Percentiles rank a stretch among this genome's conserved stretches.
Evolutionary conservation across 1,140 invertebrate genomes (phyloP).

Genomic region (Oreohelix idahoensis): DNA sequence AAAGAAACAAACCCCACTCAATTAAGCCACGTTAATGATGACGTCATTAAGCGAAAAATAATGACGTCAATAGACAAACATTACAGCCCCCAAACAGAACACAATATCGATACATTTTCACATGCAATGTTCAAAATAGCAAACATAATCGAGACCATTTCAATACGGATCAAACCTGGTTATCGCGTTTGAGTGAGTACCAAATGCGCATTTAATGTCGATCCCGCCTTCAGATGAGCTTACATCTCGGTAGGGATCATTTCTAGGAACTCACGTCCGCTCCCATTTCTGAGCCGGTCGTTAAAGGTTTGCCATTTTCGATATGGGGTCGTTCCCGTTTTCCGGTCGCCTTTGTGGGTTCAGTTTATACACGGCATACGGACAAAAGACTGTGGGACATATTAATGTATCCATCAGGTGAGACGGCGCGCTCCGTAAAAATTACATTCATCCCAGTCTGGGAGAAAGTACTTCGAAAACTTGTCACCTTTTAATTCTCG

Average conservation of each 20-base stretch:
- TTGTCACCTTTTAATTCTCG: neutral
- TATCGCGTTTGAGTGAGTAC: neutral
- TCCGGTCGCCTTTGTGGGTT: neutral
- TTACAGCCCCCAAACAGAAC: neutral
- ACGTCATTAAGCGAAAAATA: conserved; percentile 5
- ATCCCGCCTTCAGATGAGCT: neutral
- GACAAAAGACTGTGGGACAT: neutral
- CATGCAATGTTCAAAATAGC: neutral
- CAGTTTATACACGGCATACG: neutral
- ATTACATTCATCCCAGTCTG: neutral
- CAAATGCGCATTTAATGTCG: conserved; percentile 15
- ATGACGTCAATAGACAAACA: neutral
- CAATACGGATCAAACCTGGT: neutral
- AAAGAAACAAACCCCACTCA: neutral
- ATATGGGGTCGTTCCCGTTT: neutral
- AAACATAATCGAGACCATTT: neutral
- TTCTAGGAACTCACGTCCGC: neutral
- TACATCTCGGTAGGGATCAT: neutral
- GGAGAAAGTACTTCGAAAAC: neutral
- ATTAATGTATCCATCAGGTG: conserved; percentile 6
- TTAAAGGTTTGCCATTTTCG: conserved; percentile 6
- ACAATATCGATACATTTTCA: neutral
- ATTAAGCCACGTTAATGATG: neutral
- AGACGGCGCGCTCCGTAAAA: neutral
- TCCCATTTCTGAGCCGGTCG: neutral